These are phyloP conservation scores for Flabesymbios commensalis DNA, from an alignment of 2,888 invertebrate species.

Conservation along the genomic window DNA sequence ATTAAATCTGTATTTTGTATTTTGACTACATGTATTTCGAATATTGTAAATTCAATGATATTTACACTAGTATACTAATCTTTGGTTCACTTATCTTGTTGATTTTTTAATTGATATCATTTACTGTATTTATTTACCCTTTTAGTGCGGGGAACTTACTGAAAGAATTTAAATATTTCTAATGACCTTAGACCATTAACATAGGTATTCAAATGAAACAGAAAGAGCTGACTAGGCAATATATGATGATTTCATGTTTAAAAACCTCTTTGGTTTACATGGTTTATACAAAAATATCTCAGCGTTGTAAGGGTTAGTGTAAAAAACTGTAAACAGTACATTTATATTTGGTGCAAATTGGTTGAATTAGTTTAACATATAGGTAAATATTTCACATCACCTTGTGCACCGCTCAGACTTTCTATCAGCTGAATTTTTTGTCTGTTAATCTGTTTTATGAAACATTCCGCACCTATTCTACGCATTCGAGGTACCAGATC, in stretches of 20 bases:
- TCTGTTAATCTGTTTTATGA: conserved; percentile 74
- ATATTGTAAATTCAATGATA: neutral
- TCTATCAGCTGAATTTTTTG: conserved; percentile 78
- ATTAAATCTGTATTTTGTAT: neutral
- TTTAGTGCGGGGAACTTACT: too few relatives aligned
- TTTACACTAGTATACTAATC: too few relatives aligned
- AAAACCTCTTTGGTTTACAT: neutral
- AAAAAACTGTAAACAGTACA: neutral
- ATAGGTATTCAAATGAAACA: too few relatives aligned
- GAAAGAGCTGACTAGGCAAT: too few relatives aligned
- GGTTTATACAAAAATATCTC: too few relatives aligned
- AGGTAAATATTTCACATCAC: conserved; percentile 63
- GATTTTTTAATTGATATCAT: too few relatives aligned
- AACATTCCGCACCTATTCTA: conserved; percentile 71
- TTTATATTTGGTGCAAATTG: neutral
- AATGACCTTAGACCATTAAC: too few relatives aligned
- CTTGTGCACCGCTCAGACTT: conserved; percentile 74
- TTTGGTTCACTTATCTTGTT: too few relatives aligned
- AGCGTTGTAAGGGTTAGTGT: too few relatives aligned
- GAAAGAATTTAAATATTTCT: too few relatives aligned
- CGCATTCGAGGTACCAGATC: conserved; percentile 73
- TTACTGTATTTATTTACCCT: too few relatives aligned
- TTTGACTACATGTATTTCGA: neutral
- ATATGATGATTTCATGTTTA: too few relatives aligned
- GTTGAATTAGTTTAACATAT: neutral